Evolutionary conservation across 2,888 invertebrate species (phyloP).

Genomic region (Brachycybe producta): DNA sequence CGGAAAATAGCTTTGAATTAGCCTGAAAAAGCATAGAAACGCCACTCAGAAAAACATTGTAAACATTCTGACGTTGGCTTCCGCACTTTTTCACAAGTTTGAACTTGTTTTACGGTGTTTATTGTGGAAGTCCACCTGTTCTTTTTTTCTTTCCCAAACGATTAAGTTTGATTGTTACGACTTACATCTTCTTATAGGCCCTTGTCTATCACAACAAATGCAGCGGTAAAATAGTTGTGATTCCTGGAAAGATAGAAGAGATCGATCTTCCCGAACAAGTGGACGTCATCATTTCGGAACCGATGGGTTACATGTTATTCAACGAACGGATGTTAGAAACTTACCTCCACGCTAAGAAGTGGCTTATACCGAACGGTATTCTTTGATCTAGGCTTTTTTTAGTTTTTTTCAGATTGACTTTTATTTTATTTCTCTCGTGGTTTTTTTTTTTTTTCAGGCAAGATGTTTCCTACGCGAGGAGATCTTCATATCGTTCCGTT

Average conservation of each 20-base stretch:
- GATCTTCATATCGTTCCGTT: slow-evolving; percentile 96
- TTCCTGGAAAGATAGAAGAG: slow-evolving; percentile 97
- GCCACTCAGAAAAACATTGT: too few species aligned
- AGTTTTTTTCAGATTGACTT: neutral
- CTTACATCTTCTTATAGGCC: too few species aligned
- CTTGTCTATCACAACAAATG: slow-evolving; percentile 81
- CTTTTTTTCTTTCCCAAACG: neutral
- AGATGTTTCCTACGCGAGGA: slow-evolving; percentile 95
- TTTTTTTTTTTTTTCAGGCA: slow-evolving; percentile 43
- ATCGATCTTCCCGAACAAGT: slow-evolving; percentile 88
- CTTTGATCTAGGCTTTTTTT: too few species aligned
- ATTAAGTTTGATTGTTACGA: neutral
- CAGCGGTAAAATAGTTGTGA: slow-evolving; percentile 72
- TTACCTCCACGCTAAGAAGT: slow-evolving; percentile 95
- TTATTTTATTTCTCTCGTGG: slow-evolving; percentile 19
- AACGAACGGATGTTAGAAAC: slow-evolving; percentile 99
- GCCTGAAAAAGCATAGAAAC: too few species aligned
- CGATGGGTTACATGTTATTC: slow-evolving; percentile 99
- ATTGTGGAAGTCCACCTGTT: neutral
- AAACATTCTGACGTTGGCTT: too few species aligned
- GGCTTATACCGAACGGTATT: slow-evolving; percentile 64
- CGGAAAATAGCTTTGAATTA: neutral
- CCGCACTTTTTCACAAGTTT: too few species aligned
- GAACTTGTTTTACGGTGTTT: too few species aligned
- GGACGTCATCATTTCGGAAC: slow-evolving; percentile 95